Percentiles rank a stretch among this genome's conserved stretches.
Evolutionary conservation across 2,888 invertebrate species (phyloP).

Genomic region (Bursaphelenchus okinawaensis): DNA sequence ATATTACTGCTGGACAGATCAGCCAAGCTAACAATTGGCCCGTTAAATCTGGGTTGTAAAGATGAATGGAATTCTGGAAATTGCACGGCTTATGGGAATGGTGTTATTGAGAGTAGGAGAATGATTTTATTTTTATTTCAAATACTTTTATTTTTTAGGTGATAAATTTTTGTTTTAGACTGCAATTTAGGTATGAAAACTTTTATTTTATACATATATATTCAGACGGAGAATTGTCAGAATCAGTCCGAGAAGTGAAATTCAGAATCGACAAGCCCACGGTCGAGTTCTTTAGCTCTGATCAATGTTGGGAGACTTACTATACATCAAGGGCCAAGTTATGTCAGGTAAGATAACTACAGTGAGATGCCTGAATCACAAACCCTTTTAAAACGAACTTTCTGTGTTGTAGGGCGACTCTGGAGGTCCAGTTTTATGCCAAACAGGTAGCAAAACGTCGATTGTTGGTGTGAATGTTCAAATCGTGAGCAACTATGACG

Average conservation of each 20-base stretch:
- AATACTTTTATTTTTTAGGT: too few species aligned
- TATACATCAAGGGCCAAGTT: neutral
- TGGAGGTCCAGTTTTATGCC: constrained; percentile 6
- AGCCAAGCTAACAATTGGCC: neutral
- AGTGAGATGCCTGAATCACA: too few species aligned
- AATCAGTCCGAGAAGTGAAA: neutral
- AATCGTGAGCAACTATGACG: neutral
- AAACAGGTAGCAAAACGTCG: neutral
- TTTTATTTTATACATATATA: too few species aligned
- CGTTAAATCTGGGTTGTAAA: neutral
- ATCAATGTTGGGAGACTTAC: neutral
- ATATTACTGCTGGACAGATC: neutral
- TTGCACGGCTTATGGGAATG: neutral
- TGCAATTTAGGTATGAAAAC: neutral
- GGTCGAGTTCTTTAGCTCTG: neutral
- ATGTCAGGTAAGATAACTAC: neutral
- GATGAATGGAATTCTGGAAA: neutral
- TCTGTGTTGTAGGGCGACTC: constrained; percentile 12
- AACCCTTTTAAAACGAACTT: too few species aligned
- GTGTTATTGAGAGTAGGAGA: neutral
- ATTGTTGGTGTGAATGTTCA: neutral
- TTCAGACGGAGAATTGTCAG: neutral
- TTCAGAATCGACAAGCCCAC: neutral
- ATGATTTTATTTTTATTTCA: too few species aligned
- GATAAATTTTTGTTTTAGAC: too few species aligned